phyloP scores from a whole-genome alignment of 2,888 invertebrate genomes.

The Leptopilina myrica region DNA sequence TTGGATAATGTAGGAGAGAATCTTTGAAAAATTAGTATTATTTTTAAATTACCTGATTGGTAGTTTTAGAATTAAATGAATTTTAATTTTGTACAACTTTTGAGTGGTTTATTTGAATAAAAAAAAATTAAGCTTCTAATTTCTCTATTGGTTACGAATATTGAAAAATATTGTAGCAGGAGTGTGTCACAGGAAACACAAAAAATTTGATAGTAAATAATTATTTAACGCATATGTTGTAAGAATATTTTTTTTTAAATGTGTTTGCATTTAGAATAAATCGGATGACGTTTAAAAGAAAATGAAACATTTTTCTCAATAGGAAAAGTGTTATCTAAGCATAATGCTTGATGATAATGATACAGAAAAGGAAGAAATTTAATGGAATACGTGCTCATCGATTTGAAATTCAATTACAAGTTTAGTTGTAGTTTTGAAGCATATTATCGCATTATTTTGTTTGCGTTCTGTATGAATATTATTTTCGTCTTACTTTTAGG shows the following conservation, averaged over 20 bases:
- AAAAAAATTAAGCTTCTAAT: too few relatives aligned
- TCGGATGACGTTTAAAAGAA: too few relatives aligned
- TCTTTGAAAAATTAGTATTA: too few relatives aligned
- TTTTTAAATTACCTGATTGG: too few relatives aligned
- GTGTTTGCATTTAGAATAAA: too few relatives aligned
- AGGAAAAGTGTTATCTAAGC: background rate
- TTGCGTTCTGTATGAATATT: background rate
- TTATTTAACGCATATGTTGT: slow-evolving; percentile 34
- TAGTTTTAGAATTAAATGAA: too few relatives aligned
- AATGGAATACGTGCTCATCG: slow-evolving; percentile 21
- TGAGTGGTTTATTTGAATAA: too few relatives aligned
- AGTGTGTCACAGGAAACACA: slow-evolving; percentile 3
- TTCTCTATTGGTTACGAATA: too few relatives aligned
- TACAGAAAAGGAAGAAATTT: slow-evolving; percentile 45
- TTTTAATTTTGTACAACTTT: too few relatives aligned
- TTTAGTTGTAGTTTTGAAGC: background rate
- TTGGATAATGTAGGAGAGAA: too few relatives aligned
- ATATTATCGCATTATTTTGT: background rate
- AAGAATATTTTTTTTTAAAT: background rate
- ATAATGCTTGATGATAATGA: slow-evolving; percentile 53
- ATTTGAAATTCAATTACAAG: background rate
- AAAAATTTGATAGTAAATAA: slow-evolving; percentile 18
- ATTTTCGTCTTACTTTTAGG: too few relatives aligned
- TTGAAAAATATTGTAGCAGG: too few relatives aligned
- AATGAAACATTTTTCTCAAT: background rate